These are phyloP conservation scores for Ia io DNA, from an alignment of 2,113 vertebrate genomes.

Conservation along the genomic window DNA sequence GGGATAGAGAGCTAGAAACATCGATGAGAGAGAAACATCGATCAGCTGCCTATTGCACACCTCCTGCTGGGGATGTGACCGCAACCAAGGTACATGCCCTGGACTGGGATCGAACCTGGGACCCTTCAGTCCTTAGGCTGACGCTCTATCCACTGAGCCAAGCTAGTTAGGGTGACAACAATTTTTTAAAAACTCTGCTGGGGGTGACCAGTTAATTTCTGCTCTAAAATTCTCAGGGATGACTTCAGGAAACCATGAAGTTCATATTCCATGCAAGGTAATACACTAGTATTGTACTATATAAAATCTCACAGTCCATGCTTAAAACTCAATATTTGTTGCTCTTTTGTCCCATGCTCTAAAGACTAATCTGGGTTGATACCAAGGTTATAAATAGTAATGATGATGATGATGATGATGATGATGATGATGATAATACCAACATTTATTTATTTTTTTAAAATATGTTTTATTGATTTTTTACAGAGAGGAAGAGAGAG, in stretches of 20 bases:
- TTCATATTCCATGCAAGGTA: background rate
- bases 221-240: background rate
- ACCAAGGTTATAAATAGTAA: background rate
- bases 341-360: background rate
- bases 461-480: too few species aligned
- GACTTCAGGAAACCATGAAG: background rate
- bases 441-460: background rate
- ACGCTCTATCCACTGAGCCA: too few species aligned
- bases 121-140: too few species aligned
- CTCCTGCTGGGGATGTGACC: too few species aligned
- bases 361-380: background rate
- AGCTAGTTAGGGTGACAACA: background rate
- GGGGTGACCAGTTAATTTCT: background rate
- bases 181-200: background rate
- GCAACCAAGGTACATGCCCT: too few species aligned
- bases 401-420: background rate
- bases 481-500: too few species aligned
- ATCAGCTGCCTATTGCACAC: too few species aligned
- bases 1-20: too few species aligned
- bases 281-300: background rate
- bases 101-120: too few species aligned
- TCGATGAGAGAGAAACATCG: too few species aligned
- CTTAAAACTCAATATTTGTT: background rate
- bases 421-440: background rate
- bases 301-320: background rate